phyloP scores from a whole-genome alignment of 2,797 vertebrate genomes.

The Clarias fuscus region DNA sequence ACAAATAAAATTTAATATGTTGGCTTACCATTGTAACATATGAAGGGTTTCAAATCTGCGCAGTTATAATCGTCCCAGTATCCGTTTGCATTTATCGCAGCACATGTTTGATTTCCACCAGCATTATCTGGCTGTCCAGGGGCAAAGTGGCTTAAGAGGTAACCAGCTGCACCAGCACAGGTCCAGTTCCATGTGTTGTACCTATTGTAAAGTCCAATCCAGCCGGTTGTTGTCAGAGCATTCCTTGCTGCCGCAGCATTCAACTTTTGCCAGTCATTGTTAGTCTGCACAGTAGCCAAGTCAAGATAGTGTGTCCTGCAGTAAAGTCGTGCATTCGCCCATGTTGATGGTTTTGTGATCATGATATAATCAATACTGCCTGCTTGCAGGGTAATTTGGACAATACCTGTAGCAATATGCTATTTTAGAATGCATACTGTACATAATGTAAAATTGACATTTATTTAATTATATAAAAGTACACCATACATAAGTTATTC shows the following conservation, averaged over 20 bases:
- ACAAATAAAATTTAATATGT: too few relatives aligned
- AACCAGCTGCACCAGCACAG: too few relatives aligned
- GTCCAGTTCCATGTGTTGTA: background rate
- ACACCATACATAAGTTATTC: background rate
- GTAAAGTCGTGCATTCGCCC: background rate
- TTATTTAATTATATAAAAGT: background rate
- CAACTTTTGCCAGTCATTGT: background rate
- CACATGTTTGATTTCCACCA: background rate
- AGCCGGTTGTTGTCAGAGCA: background rate
- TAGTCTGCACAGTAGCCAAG: background rate
- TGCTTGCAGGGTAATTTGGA: too few relatives aligned
- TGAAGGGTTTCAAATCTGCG: background rate
- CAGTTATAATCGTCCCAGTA: background rate
- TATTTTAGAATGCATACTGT: background rate
- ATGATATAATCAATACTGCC: background rate
- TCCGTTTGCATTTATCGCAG: background rate
- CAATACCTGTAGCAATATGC: background rate
- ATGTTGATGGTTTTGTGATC: background rate
- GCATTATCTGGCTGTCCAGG: background rate
- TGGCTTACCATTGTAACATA: slow-evolving; percentile 12
- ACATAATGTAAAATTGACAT: background rate
- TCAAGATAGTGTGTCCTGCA: background rate
- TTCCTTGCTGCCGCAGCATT: background rate
- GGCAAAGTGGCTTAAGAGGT: background rate
- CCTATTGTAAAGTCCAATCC: background rate